Conservation (phyloP, 2,888 invertebrate genomes). For the Drosophila emarginata region DNA sequence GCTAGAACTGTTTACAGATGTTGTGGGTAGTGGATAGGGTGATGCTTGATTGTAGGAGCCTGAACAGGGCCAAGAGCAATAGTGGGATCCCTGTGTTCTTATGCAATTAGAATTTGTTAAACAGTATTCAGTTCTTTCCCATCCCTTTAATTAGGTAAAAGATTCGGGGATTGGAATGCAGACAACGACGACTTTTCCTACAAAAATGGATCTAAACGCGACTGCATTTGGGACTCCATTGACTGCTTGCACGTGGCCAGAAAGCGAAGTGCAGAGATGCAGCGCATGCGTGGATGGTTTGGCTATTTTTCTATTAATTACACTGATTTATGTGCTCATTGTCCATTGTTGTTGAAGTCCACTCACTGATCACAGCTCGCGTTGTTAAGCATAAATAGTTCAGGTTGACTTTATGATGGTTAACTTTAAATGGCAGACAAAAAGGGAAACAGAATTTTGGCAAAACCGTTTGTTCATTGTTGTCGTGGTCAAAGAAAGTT, state of each 20-base stretch:
- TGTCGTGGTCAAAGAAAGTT: constrained; percentile 42
- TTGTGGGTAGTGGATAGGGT: constrained; percentile 12
- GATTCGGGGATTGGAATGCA: constrained; percentile 45
- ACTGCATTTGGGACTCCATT: neutral
- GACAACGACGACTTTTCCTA: neutral
- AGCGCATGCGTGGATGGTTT: constrained; percentile 58
- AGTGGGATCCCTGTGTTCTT: neutral
- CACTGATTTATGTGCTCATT: constrained; percentile 97
- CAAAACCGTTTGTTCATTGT: constrained; percentile 62
- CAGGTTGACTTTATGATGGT: constrained; percentile 58
- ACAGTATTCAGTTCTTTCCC: constrained; percentile 24
- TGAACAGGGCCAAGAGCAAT: neutral
- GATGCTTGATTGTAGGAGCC: neutral
- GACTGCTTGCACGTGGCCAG: constrained; percentile 44
- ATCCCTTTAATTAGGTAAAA: constrained; percentile 48
- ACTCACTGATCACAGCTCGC: constrained; percentile 12
- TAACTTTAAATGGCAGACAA: constrained; percentile 57
- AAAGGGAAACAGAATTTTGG: constrained; percentile 50
- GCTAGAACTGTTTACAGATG: constrained; percentile 56
- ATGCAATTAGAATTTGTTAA: constrained; percentile 11
- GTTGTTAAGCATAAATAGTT: neutral
- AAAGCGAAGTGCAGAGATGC: constrained; percentile 42
- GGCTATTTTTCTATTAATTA: constrained; percentile 87
- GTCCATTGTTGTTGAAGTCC: constrained; percentile 88
- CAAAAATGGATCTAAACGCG: constrained; percentile 46